Base-by-base conservation (phyloP, 2,797 vertebrate species). In the Agapornis canus region DNA sequence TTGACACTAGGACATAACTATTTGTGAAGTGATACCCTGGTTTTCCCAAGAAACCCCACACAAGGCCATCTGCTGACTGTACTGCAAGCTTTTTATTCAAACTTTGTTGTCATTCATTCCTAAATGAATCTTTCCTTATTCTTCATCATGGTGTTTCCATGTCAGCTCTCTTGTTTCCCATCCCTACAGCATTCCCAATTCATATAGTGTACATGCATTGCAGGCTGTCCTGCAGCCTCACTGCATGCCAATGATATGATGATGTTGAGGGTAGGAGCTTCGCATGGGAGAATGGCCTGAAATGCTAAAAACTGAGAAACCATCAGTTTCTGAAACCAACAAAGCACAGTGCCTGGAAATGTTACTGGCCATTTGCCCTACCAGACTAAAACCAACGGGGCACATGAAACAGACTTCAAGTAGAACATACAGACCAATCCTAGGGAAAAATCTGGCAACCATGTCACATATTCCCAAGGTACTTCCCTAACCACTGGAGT, bases 1-100 rank as follows among this genome's bases (percentile, higher is more conserved):
- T 20, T 82, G 57, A 49, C 14, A 20, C 19, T 64, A 13, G 2
- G 2, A 23, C 0, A 0, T 56, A 25, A 25, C 60, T 82, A 3
- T 68, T 88, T 65, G 80, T 47, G 29, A 64, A 77, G 26, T 47
- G n/a, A 42, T 35, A 49, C 11, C 19, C n/a, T 77, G 0, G 0
- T 61, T 90, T 93, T 75, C 79, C 54, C 47, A 39, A 81, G 22
- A 12, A 32, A 84, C n/a, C 6, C 16, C 54, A 42, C 27, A 35
- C 10, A 15, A 35, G 18, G 8, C 68, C 29, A 25, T 60, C 54
- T 71, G 35, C 57, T 83, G 29, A 86, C 43, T 35, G 35, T 2
- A 4, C n/a, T 71, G 37, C 0, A 1, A 73, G 18, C 13, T 51
- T 89, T 92, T 71, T 71, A 61, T 66, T 61, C 68, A 57, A 52